These are phyloP conservation scores for Drosophila miranda DNA, from an alignment of 1,140 invertebrate species.

Conservation along the genomic window DNA sequence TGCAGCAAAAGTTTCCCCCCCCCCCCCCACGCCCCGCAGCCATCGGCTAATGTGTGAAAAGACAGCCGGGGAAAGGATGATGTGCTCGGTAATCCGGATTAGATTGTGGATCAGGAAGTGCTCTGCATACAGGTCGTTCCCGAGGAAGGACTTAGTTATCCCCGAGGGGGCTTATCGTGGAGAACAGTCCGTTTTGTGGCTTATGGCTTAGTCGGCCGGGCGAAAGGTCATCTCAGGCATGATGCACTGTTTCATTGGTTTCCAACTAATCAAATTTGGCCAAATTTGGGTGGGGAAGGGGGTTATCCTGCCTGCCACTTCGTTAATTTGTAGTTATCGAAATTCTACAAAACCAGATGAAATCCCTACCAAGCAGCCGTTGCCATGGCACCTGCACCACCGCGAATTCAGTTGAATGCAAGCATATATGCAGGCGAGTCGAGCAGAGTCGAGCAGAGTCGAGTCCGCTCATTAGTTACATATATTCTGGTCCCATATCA, in stretches of 20 bases:
- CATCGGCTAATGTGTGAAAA: slow-evolving; percentile 45
- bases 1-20: slow-evolving; percentile 46
- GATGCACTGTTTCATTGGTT: too few species aligned
- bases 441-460: slow-evolving; percentile 11
- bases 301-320: too few species aligned
- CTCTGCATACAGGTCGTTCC: background rate
- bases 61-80: slow-evolving; percentile 8
- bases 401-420: slow-evolving; percentile 22
- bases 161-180: background rate
- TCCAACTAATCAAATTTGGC: too few species aligned
- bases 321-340: too few species aligned
- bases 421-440: slow-evolving; percentile 31
- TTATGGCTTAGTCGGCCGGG: too few species aligned
- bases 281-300: too few species aligned
- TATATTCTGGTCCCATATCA: slow-evolving; percentile 21
- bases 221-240: too few species aligned
- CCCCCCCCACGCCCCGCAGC: background rate
- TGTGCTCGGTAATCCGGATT: slow-evolving; percentile 34
- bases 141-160: slow-evolving; percentile 9
- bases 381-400: slow-evolving; percentile 50
- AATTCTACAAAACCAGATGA: too few species aligned
- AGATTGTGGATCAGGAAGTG: slow-evolving; percentile 23
- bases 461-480: slow-evolving; percentile 55
- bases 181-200: too few species aligned
- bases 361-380: slow-evolving; percentile 2